Conservation (phyloP, 2,113 vertebrate species). For the Agapornis roseicollis region DNA sequence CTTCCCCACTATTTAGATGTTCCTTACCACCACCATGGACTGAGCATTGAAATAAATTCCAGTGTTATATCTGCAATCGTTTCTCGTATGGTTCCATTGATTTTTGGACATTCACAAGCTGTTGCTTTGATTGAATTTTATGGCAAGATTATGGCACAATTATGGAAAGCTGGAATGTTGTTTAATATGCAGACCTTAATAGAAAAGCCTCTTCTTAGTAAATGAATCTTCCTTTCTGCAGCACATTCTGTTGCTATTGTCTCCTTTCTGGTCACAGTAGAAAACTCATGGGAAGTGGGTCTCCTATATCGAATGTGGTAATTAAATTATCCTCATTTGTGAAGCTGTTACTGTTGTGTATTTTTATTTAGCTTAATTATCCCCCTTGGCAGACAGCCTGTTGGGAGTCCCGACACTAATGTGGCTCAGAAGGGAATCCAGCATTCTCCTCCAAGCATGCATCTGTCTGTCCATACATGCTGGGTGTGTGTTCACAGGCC, state of each 20-base stretch:
- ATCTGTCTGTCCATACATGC: not conserved
- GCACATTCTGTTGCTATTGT: conserved; percentile 9
- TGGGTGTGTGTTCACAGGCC: not conserved
- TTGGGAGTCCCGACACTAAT: conserved; percentile 38
- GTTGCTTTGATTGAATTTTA: conserved; percentile 62
- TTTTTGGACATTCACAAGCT: conserved; percentile 55
- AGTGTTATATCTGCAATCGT: not conserved
- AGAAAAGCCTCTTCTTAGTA: conserved; percentile 22
- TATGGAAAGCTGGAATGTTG: conserved; percentile 21
- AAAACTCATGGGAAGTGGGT: conserved; percentile 53
- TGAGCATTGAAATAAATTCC: not conserved
- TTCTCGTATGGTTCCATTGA: conserved; percentile 19
- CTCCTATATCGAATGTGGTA: conserved; percentile 42
- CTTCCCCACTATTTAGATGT: not conserved
- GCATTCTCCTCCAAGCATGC: conserved; percentile 18
- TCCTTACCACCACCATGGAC: not conserved
- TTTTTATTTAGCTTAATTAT: conserved; percentile 66
- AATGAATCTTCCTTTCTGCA: conserved; percentile 35
- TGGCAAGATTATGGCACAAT: conserved; percentile 44
- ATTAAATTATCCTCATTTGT: conserved; percentile 68
- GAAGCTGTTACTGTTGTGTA: conserved; percentile 49
- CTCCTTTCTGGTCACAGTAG: conserved; percentile 37
- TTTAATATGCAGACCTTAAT: conserved; percentile 41
- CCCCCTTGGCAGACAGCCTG: conserved; percentile 60
- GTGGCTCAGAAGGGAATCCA: conserved; percentile 49